phyloP scores from a whole-genome alignment of 2,888 invertebrate species.

The Lucinisca nassula region DNA sequence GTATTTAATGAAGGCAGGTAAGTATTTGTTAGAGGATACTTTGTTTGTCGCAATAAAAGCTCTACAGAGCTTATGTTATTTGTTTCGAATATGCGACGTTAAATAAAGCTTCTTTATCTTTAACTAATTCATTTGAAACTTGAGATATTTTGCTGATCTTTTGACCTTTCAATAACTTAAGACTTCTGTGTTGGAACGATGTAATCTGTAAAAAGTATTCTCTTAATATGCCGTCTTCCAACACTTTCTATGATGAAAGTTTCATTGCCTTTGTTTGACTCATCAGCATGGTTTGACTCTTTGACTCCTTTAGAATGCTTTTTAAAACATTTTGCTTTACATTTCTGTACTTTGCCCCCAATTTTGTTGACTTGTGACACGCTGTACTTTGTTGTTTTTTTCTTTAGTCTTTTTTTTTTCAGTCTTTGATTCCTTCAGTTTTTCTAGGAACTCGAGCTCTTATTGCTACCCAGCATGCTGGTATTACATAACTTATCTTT shows the following conservation, averaged over 20 bases:
- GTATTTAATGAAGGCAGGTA: too few relatives aligned
- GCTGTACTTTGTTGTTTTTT: background rate
- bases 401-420: too few relatives aligned
- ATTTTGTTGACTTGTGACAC: background rate
- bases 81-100: too few relatives aligned
- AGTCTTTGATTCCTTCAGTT: constrained; percentile 6
- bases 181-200: background rate
- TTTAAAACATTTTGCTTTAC: constrained; percentile 3
- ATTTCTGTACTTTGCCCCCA: too few relatives aligned
- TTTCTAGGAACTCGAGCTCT: constrained; percentile 36
- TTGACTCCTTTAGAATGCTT: background rate
- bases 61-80: too few relatives aligned
- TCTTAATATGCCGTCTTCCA: background rate
- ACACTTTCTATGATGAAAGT: background rate
- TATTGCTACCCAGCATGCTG: constrained; percentile 43
- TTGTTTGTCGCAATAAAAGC: too few relatives aligned
- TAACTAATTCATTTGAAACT: background rate
- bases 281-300: too few relatives aligned
- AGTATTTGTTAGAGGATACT: too few relatives aligned
- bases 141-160: background rate
- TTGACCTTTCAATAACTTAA: too few relatives aligned
- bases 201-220: background rate
- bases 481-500: constrained; percentile 17
- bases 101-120: too few relatives aligned
- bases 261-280: too few relatives aligned